Base-by-base conservation (phyloP, 2,113 vertebrate species). In the Haliaeetus leucogaster region DNA sequence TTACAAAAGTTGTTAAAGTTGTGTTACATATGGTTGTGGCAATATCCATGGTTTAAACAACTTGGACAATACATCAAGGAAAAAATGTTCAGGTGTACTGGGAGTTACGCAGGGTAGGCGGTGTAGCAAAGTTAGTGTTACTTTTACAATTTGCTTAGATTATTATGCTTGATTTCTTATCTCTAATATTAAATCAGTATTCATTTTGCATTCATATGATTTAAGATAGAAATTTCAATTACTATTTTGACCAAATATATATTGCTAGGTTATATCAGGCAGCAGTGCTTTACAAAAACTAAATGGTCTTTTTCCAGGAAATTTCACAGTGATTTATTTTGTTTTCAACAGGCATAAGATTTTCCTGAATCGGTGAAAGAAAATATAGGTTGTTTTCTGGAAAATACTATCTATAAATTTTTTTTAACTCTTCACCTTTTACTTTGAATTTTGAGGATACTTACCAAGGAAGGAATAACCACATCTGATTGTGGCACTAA, bases 261-360 rank as follows among this genome's bases (percentile, higher is more conserved):
- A 34, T 82, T 78, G 53, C 70, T 88, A 38, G 16, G 40, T 79
- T 96, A 58, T 72, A 59, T 68, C 8, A 30, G 18, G 34, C 59
- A 59, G 63, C 56, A 36, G 4, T 86, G 55, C 72, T 63, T 90
- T 92, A 78, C 66, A 94, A 96, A 92, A 91, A 86, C 47, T 30
- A 86, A 95, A 43, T 29, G 77, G 29, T 81, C 88, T 65, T 95
- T 96, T 97, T 95, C 80, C 90, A 89, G 90, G 95, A 95, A 95
- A 63, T 78, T 82, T 95, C 82, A 48, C 29, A 50, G 62, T 83
- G 76, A 89, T 95, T 89, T 92, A 95, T 95, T 93, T 90, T 86
- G 34, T 95, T 97, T 97, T 84, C 56, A 89, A 27, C 18, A 52
- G 42, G 21, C 32, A 1, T 87, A 72, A 21, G 55, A 71, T 89